A percentile compares a stretch with the other conserved stretches of the same genome.
These are phyloP conservation scores for Cygnus buccinator DNA, from an alignment of 2,113 vertebrate genomes.

Conservation along the genomic window DNA sequence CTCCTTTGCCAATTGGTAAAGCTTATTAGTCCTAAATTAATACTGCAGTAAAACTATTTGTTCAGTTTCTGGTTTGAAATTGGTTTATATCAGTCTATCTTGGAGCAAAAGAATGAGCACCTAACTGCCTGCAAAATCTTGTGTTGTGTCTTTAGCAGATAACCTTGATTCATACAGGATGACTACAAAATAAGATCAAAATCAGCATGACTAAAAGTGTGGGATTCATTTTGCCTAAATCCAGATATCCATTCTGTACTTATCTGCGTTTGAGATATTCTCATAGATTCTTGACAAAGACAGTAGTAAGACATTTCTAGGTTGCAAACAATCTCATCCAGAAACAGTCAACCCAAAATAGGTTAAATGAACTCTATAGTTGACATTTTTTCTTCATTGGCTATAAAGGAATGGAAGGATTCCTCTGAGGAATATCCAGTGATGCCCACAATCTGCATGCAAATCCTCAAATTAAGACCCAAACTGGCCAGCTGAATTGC, in stretches of 20 bases:
- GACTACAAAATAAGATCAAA: background rate
- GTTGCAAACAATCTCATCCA: background rate
- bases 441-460: background rate
- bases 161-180: background rate
- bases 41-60: background rate
- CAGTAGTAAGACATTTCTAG: background rate
- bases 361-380: background rate
- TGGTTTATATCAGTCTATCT: background rate
- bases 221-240: background rate
- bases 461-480: background rate
- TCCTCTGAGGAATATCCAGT: background rate
- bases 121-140: background rate
- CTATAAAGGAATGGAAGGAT: background rate
- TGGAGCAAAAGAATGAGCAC: background rate
- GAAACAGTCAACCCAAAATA: background rate
- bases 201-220: background rate
- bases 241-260: background rate
- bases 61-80: background rate
- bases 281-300: background rate
- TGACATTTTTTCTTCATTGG: background rate
- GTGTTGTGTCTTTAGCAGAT: background rate
- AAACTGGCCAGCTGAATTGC: background rate
- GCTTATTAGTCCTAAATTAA: background rate
- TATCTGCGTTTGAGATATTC: background rate
- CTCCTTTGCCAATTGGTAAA: background rate